Conservation (phyloP, 1,140 invertebrate species). For the Lasioglossum albipes region DNA sequence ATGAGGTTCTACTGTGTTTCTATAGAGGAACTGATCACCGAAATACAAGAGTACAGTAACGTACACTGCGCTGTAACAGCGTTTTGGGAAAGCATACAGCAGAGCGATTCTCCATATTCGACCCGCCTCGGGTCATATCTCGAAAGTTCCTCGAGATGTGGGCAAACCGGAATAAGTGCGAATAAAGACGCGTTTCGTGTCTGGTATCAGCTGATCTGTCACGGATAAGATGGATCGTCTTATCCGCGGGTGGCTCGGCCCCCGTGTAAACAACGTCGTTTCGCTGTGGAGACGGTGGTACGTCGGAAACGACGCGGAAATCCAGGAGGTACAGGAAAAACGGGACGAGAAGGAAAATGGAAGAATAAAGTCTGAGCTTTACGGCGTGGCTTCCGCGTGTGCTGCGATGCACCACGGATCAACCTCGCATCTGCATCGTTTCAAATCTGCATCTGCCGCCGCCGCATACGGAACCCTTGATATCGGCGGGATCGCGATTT, state of each 20-base stretch:
- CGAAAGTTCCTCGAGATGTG: neutral
- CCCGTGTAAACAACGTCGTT: slow-evolving; percentile 51
- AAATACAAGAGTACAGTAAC: too few relatives aligned
- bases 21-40: too few relatives aligned
- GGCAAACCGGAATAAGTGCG: too few relatives aligned
- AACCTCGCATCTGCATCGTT: slow-evolving; percentile 47
- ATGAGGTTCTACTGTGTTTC: too few relatives aligned
- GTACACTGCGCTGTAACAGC: too few relatives aligned
- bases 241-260: neutral
- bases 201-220: slow-evolving; percentile 15
- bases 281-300: neutral
- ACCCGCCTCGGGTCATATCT: too few relatives aligned
- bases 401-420: slow-evolving; percentile 43
- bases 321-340: neutral
- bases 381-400: slow-evolving; percentile 27
- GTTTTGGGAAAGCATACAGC: too few relatives aligned
- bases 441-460: slow-evolving; percentile 28
- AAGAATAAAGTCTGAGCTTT: slow-evolving; percentile 54
- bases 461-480: slow-evolving; percentile 40
- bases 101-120: neutral
- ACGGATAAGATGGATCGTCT: slow-evolving; percentile 34
- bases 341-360: slow-evolving; percentile 29
- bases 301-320: slow-evolving; percentile 4
- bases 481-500: slow-evolving; percentile 59
- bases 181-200: slow-evolving; percentile 24